phyloP scores from a whole-genome alignment of 2,113 vertebrate genomes.

The Xenotilapia flavipinnis region DNA sequence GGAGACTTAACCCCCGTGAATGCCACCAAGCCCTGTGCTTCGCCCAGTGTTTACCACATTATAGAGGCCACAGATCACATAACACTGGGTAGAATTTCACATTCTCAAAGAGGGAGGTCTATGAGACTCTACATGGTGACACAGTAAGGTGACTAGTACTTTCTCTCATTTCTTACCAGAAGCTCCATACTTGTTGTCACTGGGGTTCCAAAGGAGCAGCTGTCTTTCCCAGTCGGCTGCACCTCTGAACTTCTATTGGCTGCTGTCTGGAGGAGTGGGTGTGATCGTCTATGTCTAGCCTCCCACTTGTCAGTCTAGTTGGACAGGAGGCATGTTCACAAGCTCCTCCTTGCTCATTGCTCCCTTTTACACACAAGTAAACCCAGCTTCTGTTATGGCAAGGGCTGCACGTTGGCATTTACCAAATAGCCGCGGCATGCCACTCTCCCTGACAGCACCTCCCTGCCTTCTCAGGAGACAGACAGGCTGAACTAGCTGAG shows the following conservation, averaged over 20 bases:
- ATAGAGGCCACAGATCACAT: conserved; percentile 32
- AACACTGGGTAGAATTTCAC: conserved; percentile 48
- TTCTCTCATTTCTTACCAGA: background rate
- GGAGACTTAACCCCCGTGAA: conserved; percentile 12
- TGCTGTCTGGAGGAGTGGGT: background rate
- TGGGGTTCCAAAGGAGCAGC: background rate
- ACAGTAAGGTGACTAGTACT: conserved; percentile 3
- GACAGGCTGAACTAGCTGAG: conserved; percentile 29
- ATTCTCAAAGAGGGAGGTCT: conserved; percentile 7
- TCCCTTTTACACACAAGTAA: conserved; percentile 53
- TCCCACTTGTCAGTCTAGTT: conserved; percentile 30
- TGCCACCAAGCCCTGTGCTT: background rate
- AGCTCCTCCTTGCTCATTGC: conserved; percentile 41
- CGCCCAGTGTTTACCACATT: conserved; percentile 33
- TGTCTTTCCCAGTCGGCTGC: background rate
- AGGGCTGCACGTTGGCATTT: conserved; percentile 50
- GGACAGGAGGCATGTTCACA: conserved; percentile 32
- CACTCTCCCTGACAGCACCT: conserved; percentile 33
- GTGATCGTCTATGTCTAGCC: conserved; percentile 2
- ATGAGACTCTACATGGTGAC: background rate
- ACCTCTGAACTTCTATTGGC: conserved; percentile 33
- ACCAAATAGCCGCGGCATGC: conserved; percentile 49
- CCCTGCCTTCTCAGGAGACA: conserved; percentile 23
- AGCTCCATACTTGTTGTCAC: conserved; percentile 26
- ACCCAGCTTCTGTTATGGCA: conserved; percentile 67